phyloP scores from a whole-genome alignment of 2,888 invertebrate species.

The Cremastinae sp. region DNA sequence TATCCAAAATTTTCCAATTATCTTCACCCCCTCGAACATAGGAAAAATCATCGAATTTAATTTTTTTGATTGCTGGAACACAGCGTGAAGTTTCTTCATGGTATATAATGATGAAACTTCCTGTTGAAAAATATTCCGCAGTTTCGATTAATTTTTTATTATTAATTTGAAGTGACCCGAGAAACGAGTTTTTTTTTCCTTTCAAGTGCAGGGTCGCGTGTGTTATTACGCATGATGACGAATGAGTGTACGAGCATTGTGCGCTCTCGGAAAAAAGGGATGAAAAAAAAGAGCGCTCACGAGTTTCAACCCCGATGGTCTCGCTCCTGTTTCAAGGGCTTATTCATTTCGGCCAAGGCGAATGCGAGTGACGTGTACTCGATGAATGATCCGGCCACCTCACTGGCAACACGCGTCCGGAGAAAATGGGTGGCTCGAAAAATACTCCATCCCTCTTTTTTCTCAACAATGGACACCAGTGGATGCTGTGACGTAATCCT shows the following conservation, averaged over 20 bases:
- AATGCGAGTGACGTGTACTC: conserved; percentile 72
- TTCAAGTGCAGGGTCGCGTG: too few relatives aligned
- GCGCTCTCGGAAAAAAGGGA: neutral
- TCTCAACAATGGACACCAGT: conserved; percentile 49
- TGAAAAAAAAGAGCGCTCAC: conserved; percentile 33
- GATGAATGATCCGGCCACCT: conserved; percentile 61
- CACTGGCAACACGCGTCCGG: neutral
- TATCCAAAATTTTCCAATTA: conserved; percentile 22
- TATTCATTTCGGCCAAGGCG: conserved; percentile 69
- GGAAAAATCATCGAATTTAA: neutral
- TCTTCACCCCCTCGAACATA: neutral
- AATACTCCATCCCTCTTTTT: conserved; percentile 27
- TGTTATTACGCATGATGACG: neutral
- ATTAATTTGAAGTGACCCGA: too few relatives aligned
- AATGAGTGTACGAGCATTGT: neutral
- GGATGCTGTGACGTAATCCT: conserved; percentile 46
- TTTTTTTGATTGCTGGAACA: too few relatives aligned
- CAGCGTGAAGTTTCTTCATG: too few relatives aligned
- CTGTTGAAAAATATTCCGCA: too few relatives aligned
- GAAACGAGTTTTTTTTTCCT: too few relatives aligned
- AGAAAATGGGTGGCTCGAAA: neutral
- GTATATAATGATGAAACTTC: too few relatives aligned
- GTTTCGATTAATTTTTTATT: too few relatives aligned
- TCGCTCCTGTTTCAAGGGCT: conserved; percentile 68
- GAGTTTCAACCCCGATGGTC: conserved; percentile 48